These are phyloP conservation scores for Myotis pilosus DNA, from an alignment of 2,797 vertebrate genomes.

Conservation along the genomic window DNA sequence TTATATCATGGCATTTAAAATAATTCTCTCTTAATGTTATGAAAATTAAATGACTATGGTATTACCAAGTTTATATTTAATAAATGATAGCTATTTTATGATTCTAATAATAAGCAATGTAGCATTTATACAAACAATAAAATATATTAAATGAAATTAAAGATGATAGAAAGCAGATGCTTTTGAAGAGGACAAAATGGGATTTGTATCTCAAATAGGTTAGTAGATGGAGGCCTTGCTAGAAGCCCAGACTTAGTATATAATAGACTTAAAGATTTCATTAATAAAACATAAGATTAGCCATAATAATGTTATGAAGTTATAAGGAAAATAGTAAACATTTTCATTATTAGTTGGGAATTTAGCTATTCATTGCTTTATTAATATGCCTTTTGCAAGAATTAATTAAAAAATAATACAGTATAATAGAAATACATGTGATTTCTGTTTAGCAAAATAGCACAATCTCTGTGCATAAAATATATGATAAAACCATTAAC, in stretches of 20 bases:
- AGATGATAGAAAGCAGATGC: neutral
- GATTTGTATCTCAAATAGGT: neutral
- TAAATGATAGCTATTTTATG: neutral
- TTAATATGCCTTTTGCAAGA: neutral
- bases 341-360: neutral
- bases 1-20: neutral
- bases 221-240: neutral
- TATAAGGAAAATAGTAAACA: neutral
- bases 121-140: neutral
- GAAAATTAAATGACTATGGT: neutral
- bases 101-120: neutral
- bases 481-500: neutral
- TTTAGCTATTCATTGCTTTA: neutral
- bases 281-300: neutral
- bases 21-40: neutral
- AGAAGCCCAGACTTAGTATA: neutral
- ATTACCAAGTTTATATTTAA: neutral
- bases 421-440: neutral
- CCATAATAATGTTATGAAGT: neutral
- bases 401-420: neutral
- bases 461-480: neutral
- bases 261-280: neutral
- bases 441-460: neutral
- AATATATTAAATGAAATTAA: neutral
- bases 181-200: neutral